These are phyloP conservation scores for Odontamblyopus lacepedii DNA, from an alignment of 2,797 vertebrate genomes.

Conservation along the genomic window DNA sequence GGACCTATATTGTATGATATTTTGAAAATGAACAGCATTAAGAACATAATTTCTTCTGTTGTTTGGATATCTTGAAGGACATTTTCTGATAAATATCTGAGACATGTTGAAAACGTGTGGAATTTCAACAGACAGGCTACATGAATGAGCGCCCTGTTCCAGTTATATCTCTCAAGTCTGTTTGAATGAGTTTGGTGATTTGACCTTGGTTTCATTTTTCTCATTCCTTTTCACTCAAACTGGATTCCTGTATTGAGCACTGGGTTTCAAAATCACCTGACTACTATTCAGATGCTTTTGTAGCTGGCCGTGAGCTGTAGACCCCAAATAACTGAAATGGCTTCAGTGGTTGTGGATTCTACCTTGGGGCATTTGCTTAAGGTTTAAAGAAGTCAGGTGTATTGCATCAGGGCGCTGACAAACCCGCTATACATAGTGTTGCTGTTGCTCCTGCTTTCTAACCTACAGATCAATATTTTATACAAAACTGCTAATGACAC, in stretches of 20 bases:
- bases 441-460: background rate
- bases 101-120: background rate
- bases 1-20: too few relatives aligned
- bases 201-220: slow-evolving; percentile 3
- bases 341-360: background rate
- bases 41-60: too few relatives aligned
- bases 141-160: background rate
- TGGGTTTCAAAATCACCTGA: background rate
- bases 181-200: background rate
- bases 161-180: background rate
- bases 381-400: background rate
- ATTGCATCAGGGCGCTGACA: background rate
- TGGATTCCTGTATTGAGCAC: background rate
- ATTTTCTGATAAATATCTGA: background rate
- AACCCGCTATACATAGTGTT: background rate
- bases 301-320: background rate
- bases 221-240: slow-evolving; percentile 3
- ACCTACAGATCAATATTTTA: background rate
- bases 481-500: background rate
- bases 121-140: background rate
- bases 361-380: background rate
- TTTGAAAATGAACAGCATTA: too few relatives aligned
- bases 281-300: background rate
- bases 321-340: background rate
- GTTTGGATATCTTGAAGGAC: background rate